phyloP scores from a whole-genome alignment of 2,797 vertebrate genomes.

The Phrynocephalus vlangalii region DNA sequence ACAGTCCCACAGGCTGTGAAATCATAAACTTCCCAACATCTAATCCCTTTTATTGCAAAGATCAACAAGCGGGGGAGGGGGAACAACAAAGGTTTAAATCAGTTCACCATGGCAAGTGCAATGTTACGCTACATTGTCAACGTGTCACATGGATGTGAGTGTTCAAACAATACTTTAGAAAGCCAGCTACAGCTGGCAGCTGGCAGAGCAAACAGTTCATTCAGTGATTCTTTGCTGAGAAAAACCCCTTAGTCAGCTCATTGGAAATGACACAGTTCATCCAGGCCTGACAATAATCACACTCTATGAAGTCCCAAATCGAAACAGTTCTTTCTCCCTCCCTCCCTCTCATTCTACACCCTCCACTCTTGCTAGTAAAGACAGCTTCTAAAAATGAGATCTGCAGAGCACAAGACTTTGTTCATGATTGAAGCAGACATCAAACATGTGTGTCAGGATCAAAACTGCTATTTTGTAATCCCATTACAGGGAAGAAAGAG shows the following conservation, averaged over 20 bases:
- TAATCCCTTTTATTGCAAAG: not conserved
- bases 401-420: slow-evolving; percentile 17
- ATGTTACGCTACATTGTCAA: not conserved
- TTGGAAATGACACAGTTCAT: slow-evolving; percentile 22
- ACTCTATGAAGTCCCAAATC: slow-evolving; percentile 3
- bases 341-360: not conserved
- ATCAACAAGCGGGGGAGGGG: not conserved
- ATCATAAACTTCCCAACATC: not conserved
- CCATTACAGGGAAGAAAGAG: slow-evolving; percentile 30
- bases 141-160: not conserved
- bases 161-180: not conserved
- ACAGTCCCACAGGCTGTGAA: not conserved
- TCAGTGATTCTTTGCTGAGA: slow-evolving; percentile 3
- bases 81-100: slow-evolving; percentile 12
- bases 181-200: slow-evolving; percentile 31
- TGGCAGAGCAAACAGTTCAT: not conserved
- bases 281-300: slow-evolving; percentile 39
- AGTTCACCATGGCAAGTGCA: not conserved
- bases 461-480: slow-evolving; percentile 31
- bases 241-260: slow-evolving; percentile 19
- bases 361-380: slow-evolving; percentile 25
- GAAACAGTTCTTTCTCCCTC: not conserved
- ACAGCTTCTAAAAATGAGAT: slow-evolving; percentile 37
- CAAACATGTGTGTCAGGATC: not conserved
- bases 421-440: slow-evolving; percentile 14